Evolutionary conservation across 2,113 vertebrate genomes (phyloP).

Genomic region (Bostrychus sinensis): DNA sequence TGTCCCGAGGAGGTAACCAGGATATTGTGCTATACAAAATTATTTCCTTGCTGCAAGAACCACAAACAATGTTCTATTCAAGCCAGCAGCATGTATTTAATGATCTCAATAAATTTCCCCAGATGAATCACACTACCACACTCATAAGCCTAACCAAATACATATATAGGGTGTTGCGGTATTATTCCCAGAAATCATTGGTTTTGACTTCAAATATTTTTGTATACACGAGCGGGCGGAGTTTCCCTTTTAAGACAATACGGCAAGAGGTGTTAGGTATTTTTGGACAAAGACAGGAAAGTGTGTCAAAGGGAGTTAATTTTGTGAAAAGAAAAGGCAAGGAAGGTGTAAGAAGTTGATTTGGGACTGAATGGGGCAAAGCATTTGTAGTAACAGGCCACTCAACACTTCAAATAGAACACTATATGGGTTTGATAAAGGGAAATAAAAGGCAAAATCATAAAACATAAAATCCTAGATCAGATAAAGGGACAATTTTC

Average conservation of each 20-base stretch:
- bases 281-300: constrained; percentile 66
- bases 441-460: not conserved
- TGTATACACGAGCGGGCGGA: constrained; percentile 49
- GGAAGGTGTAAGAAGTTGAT: not conserved
- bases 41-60: not conserved
- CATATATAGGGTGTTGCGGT: not conserved
- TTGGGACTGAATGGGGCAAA: not conserved
- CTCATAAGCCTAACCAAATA: not conserved
- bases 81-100: not conserved
- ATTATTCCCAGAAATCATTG: constrained; percentile 7
- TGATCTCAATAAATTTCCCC: not conserved
- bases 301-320: constrained; percentile 27
- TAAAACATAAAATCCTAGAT: not conserved
- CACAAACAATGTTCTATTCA: constrained; percentile 1
- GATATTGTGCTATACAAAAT: constrained; percentile 2
- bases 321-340: constrained; percentile 15
- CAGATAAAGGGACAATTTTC: too few species aligned
- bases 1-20: not conserved
- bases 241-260: constrained; percentile 52
- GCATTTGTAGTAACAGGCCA: not conserved
- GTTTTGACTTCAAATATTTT: constrained; percentile 32
- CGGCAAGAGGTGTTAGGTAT: constrained; percentile 6
- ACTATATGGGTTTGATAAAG: not conserved
- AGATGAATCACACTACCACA: not conserved
- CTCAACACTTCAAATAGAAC: not conserved